Percentiles rank a stretch among this genome's conserved stretches.
phyloP scores from a whole-genome alignment of 2,888 invertebrate species.

The Thereva unica region DNA sequence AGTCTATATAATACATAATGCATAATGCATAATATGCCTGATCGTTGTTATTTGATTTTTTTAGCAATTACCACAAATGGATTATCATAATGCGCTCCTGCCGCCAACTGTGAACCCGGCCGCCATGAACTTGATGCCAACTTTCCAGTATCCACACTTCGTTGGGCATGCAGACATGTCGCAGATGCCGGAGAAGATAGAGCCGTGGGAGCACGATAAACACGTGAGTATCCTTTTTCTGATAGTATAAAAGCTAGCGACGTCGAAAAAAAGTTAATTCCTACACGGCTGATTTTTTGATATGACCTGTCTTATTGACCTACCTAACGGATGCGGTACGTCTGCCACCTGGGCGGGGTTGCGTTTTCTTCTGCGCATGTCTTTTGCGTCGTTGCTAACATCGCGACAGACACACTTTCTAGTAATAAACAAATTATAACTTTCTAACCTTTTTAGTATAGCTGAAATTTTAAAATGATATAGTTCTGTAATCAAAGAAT shows the following conservation, averaged over 20 bases:
- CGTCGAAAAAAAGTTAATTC: background rate
- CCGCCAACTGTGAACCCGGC: conserved; percentile 51
- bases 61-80: conserved; percentile 52
- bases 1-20: no score
- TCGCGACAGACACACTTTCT: no score
- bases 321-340: no score
- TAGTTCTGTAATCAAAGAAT: no score
- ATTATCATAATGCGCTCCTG: conserved; percentile 54
- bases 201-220: conserved; percentile 58
- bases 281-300: background rate
- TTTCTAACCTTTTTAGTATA: no score
- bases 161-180: conserved; percentile 47
- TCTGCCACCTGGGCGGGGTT: no score
- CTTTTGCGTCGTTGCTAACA: no score
- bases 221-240: conserved; percentile 50
- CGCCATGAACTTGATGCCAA: conserved; percentile 54
- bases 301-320: no score
- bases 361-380: no score
- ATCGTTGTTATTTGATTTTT: background rate
- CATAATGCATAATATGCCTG: background rate
- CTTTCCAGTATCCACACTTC: conserved; percentile 53
- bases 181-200: conserved; percentile 55
- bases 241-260: background rate
- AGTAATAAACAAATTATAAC: no score
- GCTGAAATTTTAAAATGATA: no score